A percentile compares a stretch with the other conserved stretches of the same genome.
These are phyloP conservation scores for Drosophila subpulchrella DNA, from an alignment of 1,140 invertebrate species.

Conservation along the genomic window DNA sequence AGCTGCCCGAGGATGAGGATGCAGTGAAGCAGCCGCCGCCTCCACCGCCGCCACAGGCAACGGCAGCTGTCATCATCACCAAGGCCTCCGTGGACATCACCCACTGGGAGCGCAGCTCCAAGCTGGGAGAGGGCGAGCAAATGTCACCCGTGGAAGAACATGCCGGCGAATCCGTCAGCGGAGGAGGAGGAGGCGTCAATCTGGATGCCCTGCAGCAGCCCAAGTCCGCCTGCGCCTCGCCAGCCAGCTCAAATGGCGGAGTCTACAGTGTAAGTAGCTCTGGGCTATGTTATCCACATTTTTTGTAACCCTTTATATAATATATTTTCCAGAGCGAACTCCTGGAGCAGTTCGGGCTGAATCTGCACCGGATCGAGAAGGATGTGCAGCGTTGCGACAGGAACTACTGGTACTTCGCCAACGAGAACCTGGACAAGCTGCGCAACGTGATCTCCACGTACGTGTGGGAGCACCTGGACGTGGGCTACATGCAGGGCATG, in stretches of 20 bases:
- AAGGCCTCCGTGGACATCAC: constrained; percentile 88
- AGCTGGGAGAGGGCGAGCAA: constrained; percentile 55
- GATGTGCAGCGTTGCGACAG: constrained; percentile 97
- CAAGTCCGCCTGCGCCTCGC: constrained; percentile 89
- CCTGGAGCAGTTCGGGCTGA: constrained; percentile 94
- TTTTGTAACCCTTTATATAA: not conserved
- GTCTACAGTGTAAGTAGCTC: constrained; percentile 90
- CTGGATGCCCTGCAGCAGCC: constrained; percentile 84
- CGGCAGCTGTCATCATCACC: constrained; percentile 87
- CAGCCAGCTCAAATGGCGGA: constrained; percentile 93
- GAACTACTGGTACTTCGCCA: constrained; percentile 95
- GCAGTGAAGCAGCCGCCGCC: constrained; percentile 23
- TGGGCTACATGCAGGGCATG: constrained; percentile 97
- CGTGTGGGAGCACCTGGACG: constrained; percentile 96
- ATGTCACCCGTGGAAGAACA: constrained; percentile 76
- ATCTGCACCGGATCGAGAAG: constrained; percentile 97
- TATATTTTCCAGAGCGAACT: constrained; percentile 88
- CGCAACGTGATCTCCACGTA: constrained; percentile 98
- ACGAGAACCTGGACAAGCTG: constrained; percentile 96
- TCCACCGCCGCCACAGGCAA: constrained; percentile 17
- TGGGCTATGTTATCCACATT: not conserved
- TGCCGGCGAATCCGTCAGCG: not conserved
- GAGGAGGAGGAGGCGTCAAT: constrained; percentile 23
- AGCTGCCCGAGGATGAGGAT: constrained; percentile 62
- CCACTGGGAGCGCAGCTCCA: constrained; percentile 81